Evolutionary conservation across 2,113 vertebrate genomes (phyloP).

Genomic region (Agapornis roseicollis): DNA sequence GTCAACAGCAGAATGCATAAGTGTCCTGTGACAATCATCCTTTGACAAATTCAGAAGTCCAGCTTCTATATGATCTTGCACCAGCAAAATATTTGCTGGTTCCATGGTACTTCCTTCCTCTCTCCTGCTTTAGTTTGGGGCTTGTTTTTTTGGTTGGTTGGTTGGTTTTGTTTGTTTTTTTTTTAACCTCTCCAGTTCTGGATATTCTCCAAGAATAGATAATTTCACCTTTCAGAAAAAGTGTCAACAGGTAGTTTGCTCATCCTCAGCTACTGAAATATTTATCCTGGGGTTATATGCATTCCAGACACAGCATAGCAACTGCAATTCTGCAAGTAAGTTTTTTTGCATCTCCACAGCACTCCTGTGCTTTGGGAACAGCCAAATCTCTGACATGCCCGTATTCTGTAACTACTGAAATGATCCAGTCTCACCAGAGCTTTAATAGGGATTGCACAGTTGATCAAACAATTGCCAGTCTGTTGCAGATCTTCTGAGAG

Average conservation of each 20-base stretch:
- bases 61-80: background rate
- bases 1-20: background rate
- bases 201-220: background rate
- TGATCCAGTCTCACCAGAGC: background rate
- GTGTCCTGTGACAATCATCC: background rate
- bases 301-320: background rate
- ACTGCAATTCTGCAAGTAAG: background rate
- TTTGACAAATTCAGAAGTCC: background rate
- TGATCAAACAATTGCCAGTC: slow-evolving; percentile 55
- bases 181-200: background rate
- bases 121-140: background rate
- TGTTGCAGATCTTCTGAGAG: slow-evolving; percentile 22
- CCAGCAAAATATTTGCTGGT: background rate
- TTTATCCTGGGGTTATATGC: background rate
- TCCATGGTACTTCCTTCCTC: background rate
- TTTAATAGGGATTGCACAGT: slow-evolving; percentile 32
- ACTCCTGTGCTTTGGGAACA: background rate
- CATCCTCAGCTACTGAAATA: background rate
- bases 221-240: background rate
- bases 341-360: background rate
- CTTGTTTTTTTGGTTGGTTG: no score
- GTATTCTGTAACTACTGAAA: background rate
- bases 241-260: background rate
- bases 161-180: background rate
- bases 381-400: background rate